phyloP scores from a whole-genome alignment of 2,113 vertebrate species.

The Platysteira castanea region DNA sequence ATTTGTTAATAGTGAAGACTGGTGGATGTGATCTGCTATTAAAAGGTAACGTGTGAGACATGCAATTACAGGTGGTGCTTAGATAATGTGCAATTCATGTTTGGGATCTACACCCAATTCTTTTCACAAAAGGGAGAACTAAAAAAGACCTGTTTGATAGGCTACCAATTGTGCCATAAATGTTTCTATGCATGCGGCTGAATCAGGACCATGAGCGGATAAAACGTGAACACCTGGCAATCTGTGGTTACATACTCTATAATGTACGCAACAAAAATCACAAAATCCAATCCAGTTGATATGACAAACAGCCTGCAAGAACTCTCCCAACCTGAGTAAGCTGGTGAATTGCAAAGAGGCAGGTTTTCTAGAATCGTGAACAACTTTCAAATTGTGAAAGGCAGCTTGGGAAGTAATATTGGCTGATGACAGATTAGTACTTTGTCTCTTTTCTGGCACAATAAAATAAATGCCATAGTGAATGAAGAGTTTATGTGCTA shows the following conservation, averaged over 20 bases:
- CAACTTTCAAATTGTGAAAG: slow-evolving; percentile 1
- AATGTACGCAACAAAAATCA: slow-evolving; percentile 34
- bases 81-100: neutral
- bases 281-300: neutral
- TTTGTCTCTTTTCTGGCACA: slow-evolving; percentile 37
- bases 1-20: slow-evolving; percentile 43
- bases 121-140: slow-evolving; percentile 11
- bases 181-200: neutral
- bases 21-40: slow-evolving; percentile 34
- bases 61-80: slow-evolving; percentile 40
- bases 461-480: neutral
- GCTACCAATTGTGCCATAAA: slow-evolving; percentile 8
- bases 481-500: slow-evolving; percentile 13
- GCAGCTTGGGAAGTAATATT: neutral
- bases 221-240: slow-evolving; percentile 37
- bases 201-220: slow-evolving; percentile 2
- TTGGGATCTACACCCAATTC: neutral
- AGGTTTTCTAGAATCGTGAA: neutral
- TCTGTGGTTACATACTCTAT: slow-evolving; percentile 51
- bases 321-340: neutral
- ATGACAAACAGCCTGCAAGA: neutral
- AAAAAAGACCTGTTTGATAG: neutral
- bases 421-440: neutral
- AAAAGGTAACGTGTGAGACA: slow-evolving; percentile 42
- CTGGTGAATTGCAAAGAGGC: neutral